These are phyloP conservation scores for Perccottus glenii DNA, from an alignment of 2,113 vertebrate species.

Conservation along the genomic window DNA sequence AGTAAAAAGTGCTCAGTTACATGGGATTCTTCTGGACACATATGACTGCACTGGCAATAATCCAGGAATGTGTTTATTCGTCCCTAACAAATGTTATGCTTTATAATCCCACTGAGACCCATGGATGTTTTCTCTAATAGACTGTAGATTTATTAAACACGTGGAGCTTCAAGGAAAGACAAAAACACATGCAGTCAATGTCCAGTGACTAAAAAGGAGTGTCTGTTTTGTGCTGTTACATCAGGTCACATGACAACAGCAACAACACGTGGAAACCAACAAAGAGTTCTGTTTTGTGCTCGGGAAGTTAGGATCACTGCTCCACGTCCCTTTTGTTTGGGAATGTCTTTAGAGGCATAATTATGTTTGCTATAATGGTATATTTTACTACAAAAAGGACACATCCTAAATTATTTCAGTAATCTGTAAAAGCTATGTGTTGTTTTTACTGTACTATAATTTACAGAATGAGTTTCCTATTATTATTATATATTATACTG, in stretches of 20 bases:
- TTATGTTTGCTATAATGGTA: not conserved
- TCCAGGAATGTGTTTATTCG: not conserved
- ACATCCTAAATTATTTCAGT: too few species aligned
- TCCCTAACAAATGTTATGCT: not conserved
- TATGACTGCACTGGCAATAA: not conserved
- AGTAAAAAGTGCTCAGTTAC: not conserved
- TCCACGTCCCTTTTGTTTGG: not conserved
- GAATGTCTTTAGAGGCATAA: not conserved
- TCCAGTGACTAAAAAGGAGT: conserved; percentile 40
- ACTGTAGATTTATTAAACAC: not conserved
- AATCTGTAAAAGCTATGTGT: too few species aligned
- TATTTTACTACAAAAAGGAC: too few species aligned
- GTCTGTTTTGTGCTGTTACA: conserved; percentile 54
- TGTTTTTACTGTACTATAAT: too few species aligned
- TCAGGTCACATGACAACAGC: conserved; percentile 59
- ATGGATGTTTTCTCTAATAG: not conserved
- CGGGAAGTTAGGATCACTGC: not conserved
- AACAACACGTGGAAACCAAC: conserved; percentile 46
- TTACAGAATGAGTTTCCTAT: too few species aligned
- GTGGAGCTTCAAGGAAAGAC: conserved; percentile 1
- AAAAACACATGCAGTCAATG: conserved; percentile 5
- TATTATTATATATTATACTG: too few species aligned
- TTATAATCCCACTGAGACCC: not conserved
- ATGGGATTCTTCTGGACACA: not conserved
- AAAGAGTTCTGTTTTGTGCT: conserved; percentile 36